Percentiles rank a stretch among this genome's conserved stretches.
Conservation (phyloP, 2,888 invertebrate genomes). For the Calameuta idolon region DNA sequence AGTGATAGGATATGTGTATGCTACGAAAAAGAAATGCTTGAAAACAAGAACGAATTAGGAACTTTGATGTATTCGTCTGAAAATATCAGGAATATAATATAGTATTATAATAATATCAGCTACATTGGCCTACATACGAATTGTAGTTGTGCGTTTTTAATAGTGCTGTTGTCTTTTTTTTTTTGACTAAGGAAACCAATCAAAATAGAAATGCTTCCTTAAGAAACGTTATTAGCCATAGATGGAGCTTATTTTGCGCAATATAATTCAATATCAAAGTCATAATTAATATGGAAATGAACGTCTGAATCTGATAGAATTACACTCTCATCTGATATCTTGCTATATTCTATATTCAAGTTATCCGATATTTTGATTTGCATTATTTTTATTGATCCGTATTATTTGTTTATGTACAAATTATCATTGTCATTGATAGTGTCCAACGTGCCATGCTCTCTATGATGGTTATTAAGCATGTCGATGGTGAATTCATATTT, state of each 20-base stretch:
- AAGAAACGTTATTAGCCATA: not conserved
- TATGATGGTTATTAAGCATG: not conserved
- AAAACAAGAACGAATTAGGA: not conserved
- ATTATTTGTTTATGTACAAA: not conserved
- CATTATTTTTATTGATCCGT: not conserved
- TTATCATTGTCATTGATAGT: not conserved
- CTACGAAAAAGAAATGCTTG: not conserved
- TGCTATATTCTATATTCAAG: not conserved
- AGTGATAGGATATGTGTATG: not conserved
- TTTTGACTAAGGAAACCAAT: not conserved
- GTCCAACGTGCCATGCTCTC: not conserved
- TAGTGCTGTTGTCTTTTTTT: not conserved
- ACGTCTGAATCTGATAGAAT: not conserved
- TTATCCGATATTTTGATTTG: not conserved
- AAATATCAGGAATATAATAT: not conserved
- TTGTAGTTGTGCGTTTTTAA: not conserved
- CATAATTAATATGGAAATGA: not conserved
- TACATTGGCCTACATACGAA: not conserved
- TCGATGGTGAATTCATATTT: conserved; percentile 27
- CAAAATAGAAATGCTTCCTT: not conserved
- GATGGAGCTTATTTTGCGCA: not conserved
- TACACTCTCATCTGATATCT: not conserved
- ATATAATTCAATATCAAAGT: not conserved
- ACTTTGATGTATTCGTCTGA: not conserved
- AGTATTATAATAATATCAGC: not conserved